These are phyloP conservation scores for Knipowitschia caucasica DNA, from an alignment of 2,797 vertebrate genomes.

Conservation along the genomic window DNA sequence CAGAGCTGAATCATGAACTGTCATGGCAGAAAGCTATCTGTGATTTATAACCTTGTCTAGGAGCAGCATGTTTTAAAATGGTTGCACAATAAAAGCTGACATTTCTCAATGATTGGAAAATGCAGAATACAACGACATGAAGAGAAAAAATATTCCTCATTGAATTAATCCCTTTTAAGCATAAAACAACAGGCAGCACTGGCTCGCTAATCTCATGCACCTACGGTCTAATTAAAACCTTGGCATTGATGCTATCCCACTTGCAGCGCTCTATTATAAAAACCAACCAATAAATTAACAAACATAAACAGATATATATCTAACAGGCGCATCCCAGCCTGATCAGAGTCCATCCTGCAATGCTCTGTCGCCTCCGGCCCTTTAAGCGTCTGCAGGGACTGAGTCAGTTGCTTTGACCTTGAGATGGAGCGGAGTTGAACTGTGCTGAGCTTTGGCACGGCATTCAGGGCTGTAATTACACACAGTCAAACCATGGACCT, in stretches of 20 bases:
- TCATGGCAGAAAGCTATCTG: not conserved
- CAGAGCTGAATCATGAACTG: too few relatives aligned
- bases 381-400: constrained; percentile 33
- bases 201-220: constrained; percentile 6
- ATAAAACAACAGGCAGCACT: not conserved
- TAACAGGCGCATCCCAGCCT: constrained; percentile 30
- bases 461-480: constrained; percentile 69
- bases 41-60: not conserved
- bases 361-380: constrained; percentile 21
- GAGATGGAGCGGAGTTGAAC: constrained; percentile 51
- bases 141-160: not conserved
- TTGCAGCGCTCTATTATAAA: constrained; percentile 19
- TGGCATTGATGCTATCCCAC: constrained; percentile 5
- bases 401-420: constrained; percentile 69
- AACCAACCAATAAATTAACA: constrained; percentile 46
- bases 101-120: constrained; percentile 1
- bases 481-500: constrained; percentile 57
- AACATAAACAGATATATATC: constrained; percentile 49
- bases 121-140: not conserved
- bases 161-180: constrained; percentile 1
- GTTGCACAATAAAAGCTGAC: not conserved
- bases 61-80: not conserved
- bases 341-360: constrained; percentile 10
- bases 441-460: constrained; percentile 59
- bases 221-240: constrained; percentile 12